Base-by-base conservation (phyloP, 2,888 invertebrate genomes). In the Cloeon dipterum region DNA sequence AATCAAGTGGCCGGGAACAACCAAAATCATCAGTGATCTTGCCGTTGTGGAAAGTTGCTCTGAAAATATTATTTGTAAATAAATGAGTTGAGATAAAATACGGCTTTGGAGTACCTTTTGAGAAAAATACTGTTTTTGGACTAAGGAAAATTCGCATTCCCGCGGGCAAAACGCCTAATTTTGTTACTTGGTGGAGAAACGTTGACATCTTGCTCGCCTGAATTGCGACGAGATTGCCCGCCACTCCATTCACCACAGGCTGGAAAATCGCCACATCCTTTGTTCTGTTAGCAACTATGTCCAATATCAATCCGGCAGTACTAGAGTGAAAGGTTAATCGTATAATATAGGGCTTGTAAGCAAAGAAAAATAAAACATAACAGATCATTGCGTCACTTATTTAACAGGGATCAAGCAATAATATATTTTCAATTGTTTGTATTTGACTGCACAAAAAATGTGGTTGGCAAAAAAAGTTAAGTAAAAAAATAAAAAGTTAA, bases 41-140 rank as follows among this genome's bases (percentile, higher is more conserved):
- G 86, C 82, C 4, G 88, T 81, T 49, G 73, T 74, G 2, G 88
- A 76, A 48, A 83, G 79, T 19, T 75, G 63, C 40, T 76, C 88
- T 86, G 59, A 10, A 63, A 61, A 40, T 36, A 36, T 43, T 45
- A 41, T 39, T 19, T 42, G 36, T 16, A 11, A 26, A 14, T 16
- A 37, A 10, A 35, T 11, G 16, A 11, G 14, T 36, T 37, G 8
- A 36, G 23, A 23, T n/a, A n/a, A n/a, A n/a, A n/a, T n/a, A n/a
- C n/a, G n/a, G n/a, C n/a, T n/a, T 10, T n/a, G n/a, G 23, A 25
- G 23, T 23, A 23, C 25, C 25, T 10, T n/a, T 23, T 23, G 25
- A 23, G n/a, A 23, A 23, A 25, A 23, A 23, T 25, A 23, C 25
- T 21, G 49, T 46, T 32, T 48, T 49, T 19, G 54, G 53, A 43